Evolutionary conservation across 2,113 vertebrate species (phyloP).

Genomic region (Ictidomys tridecemlineatus): DNA sequence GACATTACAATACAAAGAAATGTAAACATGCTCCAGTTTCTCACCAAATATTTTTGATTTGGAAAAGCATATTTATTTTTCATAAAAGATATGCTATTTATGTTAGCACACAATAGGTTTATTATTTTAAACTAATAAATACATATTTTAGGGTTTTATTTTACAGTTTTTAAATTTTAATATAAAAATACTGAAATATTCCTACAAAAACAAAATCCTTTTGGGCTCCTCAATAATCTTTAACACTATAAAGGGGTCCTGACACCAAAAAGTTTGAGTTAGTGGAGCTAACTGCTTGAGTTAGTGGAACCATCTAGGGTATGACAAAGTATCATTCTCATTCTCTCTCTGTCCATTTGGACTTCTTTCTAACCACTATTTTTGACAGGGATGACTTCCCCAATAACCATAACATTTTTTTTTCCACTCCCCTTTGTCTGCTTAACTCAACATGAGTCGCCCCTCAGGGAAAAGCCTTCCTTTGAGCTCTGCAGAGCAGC

Average conservation of each 20-base stretch:
- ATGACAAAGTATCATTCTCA: neutral
- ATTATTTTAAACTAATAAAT: slow-evolving; percentile 12
- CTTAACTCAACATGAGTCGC: neutral
- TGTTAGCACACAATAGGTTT: neutral
- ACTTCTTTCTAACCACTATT: neutral
- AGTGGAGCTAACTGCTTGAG: neutral
- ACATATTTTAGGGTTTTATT: neutral
- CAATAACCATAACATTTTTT: neutral
- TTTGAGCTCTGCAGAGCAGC: neutral
- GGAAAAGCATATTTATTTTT: slow-evolving; percentile 6
- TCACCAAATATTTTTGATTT: neutral
- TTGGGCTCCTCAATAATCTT: neutral
- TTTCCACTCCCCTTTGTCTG: too few species aligned
- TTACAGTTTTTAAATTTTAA: neutral
- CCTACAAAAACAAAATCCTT: neutral
- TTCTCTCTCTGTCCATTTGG: neutral
- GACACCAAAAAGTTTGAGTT: neutral
- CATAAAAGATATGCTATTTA: neutral
- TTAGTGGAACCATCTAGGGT: neutral
- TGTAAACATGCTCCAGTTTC: neutral
- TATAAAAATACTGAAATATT: neutral
- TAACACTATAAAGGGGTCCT: neutral
- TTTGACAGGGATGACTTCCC: neutral
- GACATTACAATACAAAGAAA: neutral
- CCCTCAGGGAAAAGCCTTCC: neutral